Conservation (phyloP, 2,797 vertebrate genomes). For the Gymnocypris eckloni region DNA sequence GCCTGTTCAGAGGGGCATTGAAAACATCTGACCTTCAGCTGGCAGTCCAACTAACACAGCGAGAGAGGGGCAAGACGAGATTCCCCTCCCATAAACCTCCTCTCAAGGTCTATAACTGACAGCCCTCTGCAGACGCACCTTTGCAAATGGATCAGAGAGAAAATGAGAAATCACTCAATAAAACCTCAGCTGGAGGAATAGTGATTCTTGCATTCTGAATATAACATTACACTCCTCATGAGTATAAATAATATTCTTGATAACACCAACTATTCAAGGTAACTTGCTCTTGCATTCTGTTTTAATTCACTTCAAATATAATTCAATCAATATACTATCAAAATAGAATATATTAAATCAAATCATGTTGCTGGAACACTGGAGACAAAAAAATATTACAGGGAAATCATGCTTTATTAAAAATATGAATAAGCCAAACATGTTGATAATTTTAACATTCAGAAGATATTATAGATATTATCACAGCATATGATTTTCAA, state of each 20-base stretch:
- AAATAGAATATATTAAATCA: background rate
- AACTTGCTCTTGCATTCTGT: background rate
- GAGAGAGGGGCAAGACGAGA: slow-evolving; percentile 56
- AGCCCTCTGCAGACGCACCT: background rate
- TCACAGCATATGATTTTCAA: background rate
- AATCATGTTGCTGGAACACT: background rate
- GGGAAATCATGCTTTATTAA: background rate
- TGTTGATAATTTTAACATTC: background rate
- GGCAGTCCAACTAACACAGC: slow-evolving; percentile 62
- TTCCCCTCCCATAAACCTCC: slow-evolving; percentile 65
- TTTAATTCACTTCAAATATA: background rate
- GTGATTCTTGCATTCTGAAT: background rate
- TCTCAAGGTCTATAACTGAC: slow-evolving; percentile 42
- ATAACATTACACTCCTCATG: background rate
- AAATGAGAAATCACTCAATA: slow-evolving; percentile 22
- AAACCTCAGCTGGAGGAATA: slow-evolving; percentile 5
- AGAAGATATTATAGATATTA: background rate
- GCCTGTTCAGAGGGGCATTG: slow-evolving; percentile 60
- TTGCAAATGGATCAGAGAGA: background rate
- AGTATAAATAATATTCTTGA: slow-evolving; percentile 10
- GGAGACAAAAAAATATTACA: background rate
- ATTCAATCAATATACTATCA: background rate
- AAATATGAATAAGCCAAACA: background rate
- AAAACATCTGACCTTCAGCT: slow-evolving; percentile 69
- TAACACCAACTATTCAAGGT: background rate